Conservation (phyloP, 2,888 invertebrate species). For the Ophion obscuratus region DNA sequence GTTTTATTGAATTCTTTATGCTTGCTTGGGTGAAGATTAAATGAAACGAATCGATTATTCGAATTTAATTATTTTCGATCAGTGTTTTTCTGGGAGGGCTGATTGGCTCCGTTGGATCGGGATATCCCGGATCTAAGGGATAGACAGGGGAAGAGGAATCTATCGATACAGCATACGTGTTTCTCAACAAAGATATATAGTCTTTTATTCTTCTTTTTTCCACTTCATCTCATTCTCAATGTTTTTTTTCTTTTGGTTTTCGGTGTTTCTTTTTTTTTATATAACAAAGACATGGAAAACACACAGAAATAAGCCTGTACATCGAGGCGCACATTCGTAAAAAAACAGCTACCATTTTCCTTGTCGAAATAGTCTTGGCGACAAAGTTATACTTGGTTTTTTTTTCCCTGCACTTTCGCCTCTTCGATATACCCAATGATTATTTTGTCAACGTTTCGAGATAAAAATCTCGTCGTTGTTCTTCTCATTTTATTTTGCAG, state of each 20-base stretch:
- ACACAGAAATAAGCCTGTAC: conserved; percentile 75
- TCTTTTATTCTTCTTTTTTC: conserved; percentile 73
- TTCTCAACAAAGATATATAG: conserved; percentile 78
- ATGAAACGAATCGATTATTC: no score
- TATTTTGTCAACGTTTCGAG: conserved; percentile 21
- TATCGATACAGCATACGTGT: conserved; percentile 23
- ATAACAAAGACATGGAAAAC: conserved; percentile 80
- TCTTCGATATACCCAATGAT: conserved; percentile 10
- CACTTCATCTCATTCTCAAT: conserved; percentile 11
- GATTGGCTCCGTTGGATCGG: no score
- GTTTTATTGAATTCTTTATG: no score
- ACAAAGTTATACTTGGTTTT: conserved; percentile 27
- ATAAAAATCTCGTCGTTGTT: not conserved
- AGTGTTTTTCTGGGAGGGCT: no score
- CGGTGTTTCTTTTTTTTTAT: conserved; percentile 68
- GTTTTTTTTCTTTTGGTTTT: conserved; percentile 12
- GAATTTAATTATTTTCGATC: no score
- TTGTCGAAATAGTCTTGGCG: conserved; percentile 27
- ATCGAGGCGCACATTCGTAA: conserved; percentile 73
- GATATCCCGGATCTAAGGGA: no score
- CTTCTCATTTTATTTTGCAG: not conserved
- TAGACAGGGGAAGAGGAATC: not conserved
- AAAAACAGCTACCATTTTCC: conserved; percentile 74
- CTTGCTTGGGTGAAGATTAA: no score
- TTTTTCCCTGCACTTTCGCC: not conserved